A percentile compares a stretch with the other conserved stretches of the same genome.
These are phyloP conservation scores for Buceros bicornis DNA, from an alignment of 2,797 vertebrate genomes.

Conservation along the genomic window DNA sequence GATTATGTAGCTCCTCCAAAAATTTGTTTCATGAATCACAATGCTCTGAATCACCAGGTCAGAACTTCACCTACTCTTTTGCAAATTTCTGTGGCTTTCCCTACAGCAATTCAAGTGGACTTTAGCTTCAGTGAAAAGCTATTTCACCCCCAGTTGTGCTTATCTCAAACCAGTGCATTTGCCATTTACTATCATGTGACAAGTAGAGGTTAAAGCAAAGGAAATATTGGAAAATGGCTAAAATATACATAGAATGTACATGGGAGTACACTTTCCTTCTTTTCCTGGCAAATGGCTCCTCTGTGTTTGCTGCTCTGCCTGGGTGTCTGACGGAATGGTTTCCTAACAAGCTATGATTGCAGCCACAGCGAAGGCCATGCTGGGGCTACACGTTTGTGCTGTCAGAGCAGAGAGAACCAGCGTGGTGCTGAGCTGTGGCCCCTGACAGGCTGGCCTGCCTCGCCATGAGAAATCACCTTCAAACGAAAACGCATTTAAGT, in stretches of 20 bases:
- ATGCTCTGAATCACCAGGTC: slow-evolving; percentile 20
- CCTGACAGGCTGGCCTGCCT: background rate
- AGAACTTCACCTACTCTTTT: slow-evolving; percentile 12
- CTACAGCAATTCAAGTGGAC: slow-evolving; percentile 30
- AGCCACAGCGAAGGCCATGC: background rate
- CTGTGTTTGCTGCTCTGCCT: background rate
- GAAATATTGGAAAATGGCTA: slow-evolving; percentile 7
- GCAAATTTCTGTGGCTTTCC: background rate
- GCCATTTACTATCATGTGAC: slow-evolving; percentile 35
- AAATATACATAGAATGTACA: background rate
- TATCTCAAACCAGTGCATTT: slow-evolving; percentile 37
- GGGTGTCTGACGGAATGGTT: slow-evolving; percentile 1
- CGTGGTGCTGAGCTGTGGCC: background rate
- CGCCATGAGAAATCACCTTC: background rate
- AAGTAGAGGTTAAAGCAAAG: slow-evolving; percentile 21
- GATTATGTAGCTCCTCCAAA: background rate
- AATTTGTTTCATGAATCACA: background rate
- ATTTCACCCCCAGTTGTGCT: slow-evolving; percentile 38
- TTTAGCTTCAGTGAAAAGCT: slow-evolving; percentile 50
- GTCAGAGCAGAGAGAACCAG: background rate
- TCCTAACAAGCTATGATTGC: background rate
- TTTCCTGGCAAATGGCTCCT: background rate
- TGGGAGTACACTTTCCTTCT: background rate
- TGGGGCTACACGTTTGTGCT: background rate
- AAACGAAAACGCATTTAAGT: background rate